phyloP scores from a whole-genome alignment of 2,888 invertebrate genomes.

The Rhagium mordax region DNA sequence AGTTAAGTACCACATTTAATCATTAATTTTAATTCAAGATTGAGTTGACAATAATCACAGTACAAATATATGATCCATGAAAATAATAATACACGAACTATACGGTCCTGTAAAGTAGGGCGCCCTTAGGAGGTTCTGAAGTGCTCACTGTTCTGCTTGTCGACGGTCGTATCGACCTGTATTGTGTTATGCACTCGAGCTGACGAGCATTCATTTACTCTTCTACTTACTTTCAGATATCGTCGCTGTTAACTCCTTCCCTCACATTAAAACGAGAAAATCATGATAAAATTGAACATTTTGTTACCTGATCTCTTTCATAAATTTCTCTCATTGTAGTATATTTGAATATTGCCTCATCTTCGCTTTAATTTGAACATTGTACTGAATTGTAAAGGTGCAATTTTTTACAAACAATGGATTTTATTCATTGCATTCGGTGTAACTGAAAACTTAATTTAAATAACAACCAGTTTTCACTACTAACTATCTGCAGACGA shows the following conservation, averaged over 20 bases:
- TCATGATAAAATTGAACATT: constrained; percentile 22
- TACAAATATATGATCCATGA: no score
- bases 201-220: constrained; percentile 46
- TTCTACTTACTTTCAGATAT: constrained; percentile 33
- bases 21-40: no score
- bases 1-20: no score
- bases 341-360: constrained; percentile 9
- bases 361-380: constrained; percentile 10
- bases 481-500: neutral
- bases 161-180: constrained; percentile 45
- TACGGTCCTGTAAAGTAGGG: neutral
- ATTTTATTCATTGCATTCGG: constrained; percentile 1
- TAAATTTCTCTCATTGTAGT: constrained; percentile 16
- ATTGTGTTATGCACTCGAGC: constrained; percentile 51
- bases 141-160: constrained; percentile 20
- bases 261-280: constrained; percentile 14
- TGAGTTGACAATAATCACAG: no score
- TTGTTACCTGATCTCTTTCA: constrained; percentile 10
- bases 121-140: constrained; percentile 3
- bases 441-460: neutral
- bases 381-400: constrained; percentile 15
- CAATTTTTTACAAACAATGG: neutral
- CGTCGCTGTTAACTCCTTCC: constrained; percentile 22
- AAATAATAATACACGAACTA: no score
- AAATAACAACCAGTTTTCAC: neutral